Evolutionary conservation across 2,888 invertebrate genomes (phyloP), one percentile per base, ranked within the genome.

Genomic region (Sesamia inferens): DNA sequence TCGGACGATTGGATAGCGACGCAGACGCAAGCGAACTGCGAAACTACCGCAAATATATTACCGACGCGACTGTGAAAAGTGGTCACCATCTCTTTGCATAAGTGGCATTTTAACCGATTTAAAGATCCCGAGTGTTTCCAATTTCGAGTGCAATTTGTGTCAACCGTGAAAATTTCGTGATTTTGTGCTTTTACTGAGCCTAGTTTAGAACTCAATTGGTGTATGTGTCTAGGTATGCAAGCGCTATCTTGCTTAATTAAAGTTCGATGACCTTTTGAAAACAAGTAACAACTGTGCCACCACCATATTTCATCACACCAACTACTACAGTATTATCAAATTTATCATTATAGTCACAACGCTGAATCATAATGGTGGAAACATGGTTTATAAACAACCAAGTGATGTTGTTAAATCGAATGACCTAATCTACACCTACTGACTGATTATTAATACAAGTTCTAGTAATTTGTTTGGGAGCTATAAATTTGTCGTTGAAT

Each of bases 381-480:
- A 71, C 73, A 74, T 89, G 87, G 88, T 84, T 89, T 82, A 87
- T 65, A 76, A 78, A 68, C 73, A 81, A 85, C 31, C 67, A 70
- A 66, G 62, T 55, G 70, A 72, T 82, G 78, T 84, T 84, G 82
- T 83, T 82, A 77, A 89, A 88, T 84, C 31, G 65, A 85, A 91
- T 95, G 95, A 95, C 89, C 93, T 94, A 94, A 95, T 92, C 92
- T 83, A 88, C 92, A 86, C 94, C 94, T 90, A 94, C 94, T 83
- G 74, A 76, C 75, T 84, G 71, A 68, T 85, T 69, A 81, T 68
- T 83, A 82, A 78, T 79, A 79, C 63, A 55, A 74, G 57, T 71
- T 55, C 71, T 77, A 73, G 78, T 78, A 78, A 82, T 81, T 84
- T 76, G 78, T 79, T 68, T 75, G 54, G 42, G 61, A 62, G 63